Conservation (phyloP, 2,888 invertebrate genomes). For the Clitarchus hookeri region DNA sequence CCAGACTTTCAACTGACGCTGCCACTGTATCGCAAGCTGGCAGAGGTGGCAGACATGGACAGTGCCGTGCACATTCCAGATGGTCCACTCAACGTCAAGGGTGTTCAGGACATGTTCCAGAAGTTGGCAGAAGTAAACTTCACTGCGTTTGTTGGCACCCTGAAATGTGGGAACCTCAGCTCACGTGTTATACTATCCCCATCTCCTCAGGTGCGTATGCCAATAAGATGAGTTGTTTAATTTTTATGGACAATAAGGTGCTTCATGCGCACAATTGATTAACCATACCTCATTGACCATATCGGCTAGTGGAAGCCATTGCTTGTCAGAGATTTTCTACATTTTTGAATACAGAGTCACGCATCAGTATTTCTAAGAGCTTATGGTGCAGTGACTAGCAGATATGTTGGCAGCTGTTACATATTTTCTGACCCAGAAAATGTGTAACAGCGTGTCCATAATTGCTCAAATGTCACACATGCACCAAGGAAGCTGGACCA, state of each 20-base stretch:
- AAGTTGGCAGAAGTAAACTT: slow-evolving; percentile 75
- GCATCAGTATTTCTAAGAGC: no score
- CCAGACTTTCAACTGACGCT: slow-evolving; percentile 58
- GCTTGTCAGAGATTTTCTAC: no score
- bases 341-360: not conserved
- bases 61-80: slow-evolving; percentile 66
- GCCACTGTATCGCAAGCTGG: slow-evolving; percentile 77
- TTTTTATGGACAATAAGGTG: slow-evolving; percentile 7
- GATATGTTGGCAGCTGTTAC: no score
- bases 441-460: no score
- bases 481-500: no score
- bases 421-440: not conserved
- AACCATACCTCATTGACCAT: no score
- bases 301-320: no score
- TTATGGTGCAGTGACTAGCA: no score
- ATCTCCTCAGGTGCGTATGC: slow-evolving; percentile 64
- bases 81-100: slow-evolving; percentile 55
- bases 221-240: slow-evolving; percentile 22
- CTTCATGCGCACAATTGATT: no score
- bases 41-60: slow-evolving; percentile 74
- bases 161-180: slow-evolving; percentile 76
- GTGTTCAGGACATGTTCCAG: slow-evolving; percentile 62
- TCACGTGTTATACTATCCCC: slow-evolving; percentile 75
- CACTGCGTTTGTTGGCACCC: slow-evolving; percentile 69
- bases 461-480: no score